A percentile compares a stretch with the other conserved stretches of the same genome.
Evolutionary conservation across 1,140 invertebrate genomes (phyloP).

Genomic region (Heliconius nattereri): DNA sequence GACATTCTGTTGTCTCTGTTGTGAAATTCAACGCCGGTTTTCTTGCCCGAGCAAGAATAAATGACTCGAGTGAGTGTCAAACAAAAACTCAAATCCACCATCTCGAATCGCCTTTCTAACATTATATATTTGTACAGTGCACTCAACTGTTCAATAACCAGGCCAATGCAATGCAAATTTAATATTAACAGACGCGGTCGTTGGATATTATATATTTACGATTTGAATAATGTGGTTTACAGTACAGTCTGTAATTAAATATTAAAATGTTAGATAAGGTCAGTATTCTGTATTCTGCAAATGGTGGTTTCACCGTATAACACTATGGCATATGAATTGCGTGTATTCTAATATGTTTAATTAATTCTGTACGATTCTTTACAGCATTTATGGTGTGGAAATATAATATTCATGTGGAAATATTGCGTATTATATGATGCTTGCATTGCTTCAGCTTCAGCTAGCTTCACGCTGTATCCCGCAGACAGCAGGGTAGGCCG

Average conservation of each 20-base stretch:
- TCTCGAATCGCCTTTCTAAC: neutral
- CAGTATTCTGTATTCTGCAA: neutral
- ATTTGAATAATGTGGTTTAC: constrained; percentile 5
- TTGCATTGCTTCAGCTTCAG: too few species aligned
- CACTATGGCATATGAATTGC: neutral
- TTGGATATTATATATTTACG: neutral
- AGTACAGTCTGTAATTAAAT: constrained; percentile 3
- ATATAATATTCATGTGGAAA: neutral
- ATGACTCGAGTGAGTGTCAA: too few species aligned
- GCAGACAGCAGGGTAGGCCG: too few species aligned
- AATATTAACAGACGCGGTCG: neutral
- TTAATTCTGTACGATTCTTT: neutral
- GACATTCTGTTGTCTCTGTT: too few species aligned
- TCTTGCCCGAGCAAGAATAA: too few species aligned
- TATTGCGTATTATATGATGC: neutral
- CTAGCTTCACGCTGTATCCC: too few species aligned
- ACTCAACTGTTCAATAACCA: neutral
- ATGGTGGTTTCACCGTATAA: neutral
- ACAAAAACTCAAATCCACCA: too few species aligned
- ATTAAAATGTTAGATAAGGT: neutral
- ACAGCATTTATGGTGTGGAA: neutral
- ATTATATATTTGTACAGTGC: neutral
- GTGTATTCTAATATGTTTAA: neutral
- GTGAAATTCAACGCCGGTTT: too few species aligned
- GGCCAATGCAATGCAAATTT: constrained; percentile 8